Percentiles rank a stretch among this genome's conserved stretches.
phyloP scores from a whole-genome alignment of 1,140 invertebrate species.

The Akabosia matsudoensis region DNA sequence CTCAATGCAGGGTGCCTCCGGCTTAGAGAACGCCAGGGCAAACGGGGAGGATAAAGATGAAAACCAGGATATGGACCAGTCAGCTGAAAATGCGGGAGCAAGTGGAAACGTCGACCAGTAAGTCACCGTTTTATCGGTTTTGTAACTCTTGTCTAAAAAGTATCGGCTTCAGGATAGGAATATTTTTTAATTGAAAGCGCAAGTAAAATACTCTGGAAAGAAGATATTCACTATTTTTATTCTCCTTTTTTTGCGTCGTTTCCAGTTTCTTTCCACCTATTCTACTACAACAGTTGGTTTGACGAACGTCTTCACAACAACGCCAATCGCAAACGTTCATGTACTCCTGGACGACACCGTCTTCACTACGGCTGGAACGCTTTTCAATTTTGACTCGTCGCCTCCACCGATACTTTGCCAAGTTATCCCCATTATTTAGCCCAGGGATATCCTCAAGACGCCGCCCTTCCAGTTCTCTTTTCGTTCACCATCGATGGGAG shows the following conservation, averaged over 20 bases:
- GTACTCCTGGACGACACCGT: not conserved
- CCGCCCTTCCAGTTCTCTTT: conserved; percentile 30
- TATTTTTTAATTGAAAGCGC: not conserved
- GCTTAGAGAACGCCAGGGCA: not conserved
- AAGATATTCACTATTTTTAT: not conserved
- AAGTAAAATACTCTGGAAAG: too few species aligned
- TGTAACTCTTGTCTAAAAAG: not conserved
- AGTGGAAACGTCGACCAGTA: conserved; percentile 42
- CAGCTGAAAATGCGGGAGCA: conserved; percentile 11
- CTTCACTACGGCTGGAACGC: conserved; percentile 12
- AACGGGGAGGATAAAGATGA: not conserved
- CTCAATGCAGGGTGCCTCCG: conserved; percentile 33
- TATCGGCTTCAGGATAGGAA: not conserved
- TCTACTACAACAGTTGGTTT: conserved; percentile 22
- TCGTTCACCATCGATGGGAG: not conserved
- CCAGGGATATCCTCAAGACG: conserved; percentile 25
- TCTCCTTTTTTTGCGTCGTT: too few species aligned
- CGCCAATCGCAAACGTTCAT: conserved; percentile 36
- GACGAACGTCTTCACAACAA: conserved; percentile 17
- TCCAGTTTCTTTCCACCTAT: too few species aligned
- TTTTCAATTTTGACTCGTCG: not conserved
- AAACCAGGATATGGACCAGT: conserved; percentile 43
- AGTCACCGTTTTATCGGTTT: not conserved
- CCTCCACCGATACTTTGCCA: not conserved
- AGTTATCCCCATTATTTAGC: conserved; percentile 26